Conservation (phyloP, 2,113 vertebrate genomes). For the Gadus chalcogrammus region DNA sequence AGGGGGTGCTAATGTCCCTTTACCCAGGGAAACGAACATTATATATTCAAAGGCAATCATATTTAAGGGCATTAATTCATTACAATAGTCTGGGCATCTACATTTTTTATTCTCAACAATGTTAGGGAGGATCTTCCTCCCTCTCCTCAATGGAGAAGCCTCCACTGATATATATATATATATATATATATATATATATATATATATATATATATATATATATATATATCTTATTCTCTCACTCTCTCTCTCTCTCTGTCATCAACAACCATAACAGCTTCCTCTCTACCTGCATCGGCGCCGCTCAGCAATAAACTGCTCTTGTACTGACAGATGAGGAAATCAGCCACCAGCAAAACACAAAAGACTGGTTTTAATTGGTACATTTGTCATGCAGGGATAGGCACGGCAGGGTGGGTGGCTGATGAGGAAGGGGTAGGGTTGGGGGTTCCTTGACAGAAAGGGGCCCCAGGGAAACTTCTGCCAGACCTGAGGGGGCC, state of each 20-base stretch:
- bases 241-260: not conserved
- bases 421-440: not conserved
- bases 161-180: too few relatives aligned
- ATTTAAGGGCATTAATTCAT: too few relatives aligned
- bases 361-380: conserved; percentile 51
- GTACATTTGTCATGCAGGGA: conserved; percentile 51
- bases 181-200: too few relatives aligned
- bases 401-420: conserved; percentile 13
- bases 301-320: conserved; percentile 20
- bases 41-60: too few relatives aligned
- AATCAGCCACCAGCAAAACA: conserved; percentile 31
- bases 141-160: too few relatives aligned
- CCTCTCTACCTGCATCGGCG: conserved; percentile 8
- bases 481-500: not conserved
- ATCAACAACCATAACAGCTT: not conserved
- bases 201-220: too few relatives aligned
- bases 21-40: too few relatives aligned
- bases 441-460: conserved; percentile 22
- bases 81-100: too few relatives aligned
- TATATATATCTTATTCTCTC: too few relatives aligned
- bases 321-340: conserved; percentile 16
- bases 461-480: conserved; percentile 4
- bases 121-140: too few relatives aligned
- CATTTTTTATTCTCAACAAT: too few relatives aligned
- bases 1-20: too few relatives aligned